Evolutionary conservation across 1,140 invertebrate species (phyloP).

Genomic region (Sminthurides bifidus): DNA sequence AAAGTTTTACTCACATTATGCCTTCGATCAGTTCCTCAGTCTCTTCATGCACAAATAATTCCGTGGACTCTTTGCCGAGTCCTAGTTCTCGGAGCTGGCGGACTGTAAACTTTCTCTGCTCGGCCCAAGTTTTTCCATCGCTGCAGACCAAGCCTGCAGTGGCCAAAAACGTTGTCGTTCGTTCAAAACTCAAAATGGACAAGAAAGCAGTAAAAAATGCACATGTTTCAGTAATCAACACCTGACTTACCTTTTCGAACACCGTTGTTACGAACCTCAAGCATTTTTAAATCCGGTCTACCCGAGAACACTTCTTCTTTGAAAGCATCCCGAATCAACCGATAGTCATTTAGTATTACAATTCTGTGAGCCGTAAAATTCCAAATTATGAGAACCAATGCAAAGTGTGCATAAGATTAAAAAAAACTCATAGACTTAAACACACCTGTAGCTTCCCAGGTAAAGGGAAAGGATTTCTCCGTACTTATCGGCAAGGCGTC

Average conservation of each 20-base stretch:
- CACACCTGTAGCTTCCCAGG: conserved; percentile 27
- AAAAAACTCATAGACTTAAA: conserved; percentile 1
- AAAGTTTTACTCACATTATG: conserved; percentile 19
- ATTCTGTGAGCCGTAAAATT: conserved; percentile 16
- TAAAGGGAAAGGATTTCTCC: conserved; percentile 27
- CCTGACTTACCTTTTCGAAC: conserved; percentile 17
- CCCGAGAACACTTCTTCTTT: conserved; percentile 30
- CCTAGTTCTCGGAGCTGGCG: conserved; percentile 27
- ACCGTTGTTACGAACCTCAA: conserved; percentile 29
- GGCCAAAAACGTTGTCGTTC: not conserved
- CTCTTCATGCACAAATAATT: conserved; percentile 25
- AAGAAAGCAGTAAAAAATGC: not conserved
- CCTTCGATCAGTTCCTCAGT: conserved; percentile 20
- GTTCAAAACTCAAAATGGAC: not conserved
- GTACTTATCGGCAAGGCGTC: conserved; percentile 14
- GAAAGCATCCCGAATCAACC: conserved; percentile 27
- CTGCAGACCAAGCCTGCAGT: conserved; percentile 29
- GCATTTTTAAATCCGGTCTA: conserved; percentile 30
- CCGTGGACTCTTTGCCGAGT: conserved; percentile 27
- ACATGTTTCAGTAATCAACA: not conserved
- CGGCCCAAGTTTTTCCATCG: conserved; percentile 28
- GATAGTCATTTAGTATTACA: conserved; percentile 29
- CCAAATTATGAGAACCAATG: not conserved
- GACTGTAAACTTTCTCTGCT: conserved; percentile 30
- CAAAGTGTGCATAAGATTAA: not conserved